phyloP scores from a whole-genome alignment of 1,140 invertebrate species.

The Ceratina australensis region DNA sequence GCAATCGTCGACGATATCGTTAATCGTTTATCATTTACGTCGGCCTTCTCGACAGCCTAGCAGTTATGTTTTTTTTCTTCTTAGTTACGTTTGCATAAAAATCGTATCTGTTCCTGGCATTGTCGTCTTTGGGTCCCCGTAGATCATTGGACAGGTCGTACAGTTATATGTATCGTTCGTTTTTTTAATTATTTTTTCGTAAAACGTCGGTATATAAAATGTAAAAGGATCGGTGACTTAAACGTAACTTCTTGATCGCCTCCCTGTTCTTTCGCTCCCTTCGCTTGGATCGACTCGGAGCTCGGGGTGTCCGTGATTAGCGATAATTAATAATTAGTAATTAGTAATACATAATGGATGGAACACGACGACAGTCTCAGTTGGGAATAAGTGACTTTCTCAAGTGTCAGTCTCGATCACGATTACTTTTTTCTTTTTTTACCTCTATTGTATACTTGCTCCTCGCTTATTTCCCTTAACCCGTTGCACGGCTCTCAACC shows the following conservation, averaged over 20 bases:
- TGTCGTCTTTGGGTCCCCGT: neutral
- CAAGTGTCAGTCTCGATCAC: slow-evolving; percentile 60
- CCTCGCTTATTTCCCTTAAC: neutral
- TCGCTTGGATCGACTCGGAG: neutral
- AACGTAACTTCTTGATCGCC: slow-evolving; percentile 45
- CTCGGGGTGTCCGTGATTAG: neutral
- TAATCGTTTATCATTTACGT: slow-evolving; percentile 13
- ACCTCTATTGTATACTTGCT: neutral
- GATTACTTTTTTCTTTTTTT: slow-evolving; percentile 6
- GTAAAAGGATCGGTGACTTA: slow-evolving; percentile 59
- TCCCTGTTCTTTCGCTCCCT: no score
- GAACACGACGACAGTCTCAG: slow-evolving; percentile 66
- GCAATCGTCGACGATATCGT: neutral
- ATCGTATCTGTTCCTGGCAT: slow-evolving; percentile 7
- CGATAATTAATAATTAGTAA: slow-evolving; percentile 54
- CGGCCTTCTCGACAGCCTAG: neutral
- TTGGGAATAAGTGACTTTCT: slow-evolving; percentile 62
- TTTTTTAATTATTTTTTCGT: neutral
- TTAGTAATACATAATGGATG: slow-evolving; percentile 67
- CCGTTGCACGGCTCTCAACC: slow-evolving; percentile 12
- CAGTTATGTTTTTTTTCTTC: neutral
- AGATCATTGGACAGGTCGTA: slow-evolving; percentile 32
- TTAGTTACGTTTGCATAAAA: slow-evolving; percentile 25
- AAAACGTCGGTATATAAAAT: slow-evolving; percentile 61
- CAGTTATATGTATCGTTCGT: slow-evolving; percentile 4